These are phyloP conservation scores for Dolomedes plantarius DNA, from an alignment of 2,888 invertebrate species.

Conservation along the genomic window DNA sequence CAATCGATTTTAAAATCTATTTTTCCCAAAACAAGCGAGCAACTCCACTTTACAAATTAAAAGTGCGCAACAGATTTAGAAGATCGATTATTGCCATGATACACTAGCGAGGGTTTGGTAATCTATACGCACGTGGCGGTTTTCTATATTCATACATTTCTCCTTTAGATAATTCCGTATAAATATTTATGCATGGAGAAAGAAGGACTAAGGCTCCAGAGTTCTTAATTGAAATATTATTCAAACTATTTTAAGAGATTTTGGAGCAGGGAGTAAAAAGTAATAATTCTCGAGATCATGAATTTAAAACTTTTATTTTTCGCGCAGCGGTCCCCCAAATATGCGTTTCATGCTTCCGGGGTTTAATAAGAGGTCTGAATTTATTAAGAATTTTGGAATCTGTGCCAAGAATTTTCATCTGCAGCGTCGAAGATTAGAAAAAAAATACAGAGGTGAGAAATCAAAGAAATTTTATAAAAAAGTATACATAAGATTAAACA, in stretches of 20 bases:
- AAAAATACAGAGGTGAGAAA: no score
- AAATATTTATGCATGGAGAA: background rate
- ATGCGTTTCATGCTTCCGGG: background rate
- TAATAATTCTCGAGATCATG: background rate
- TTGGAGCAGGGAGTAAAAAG: background rate
- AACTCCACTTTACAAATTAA: no score
- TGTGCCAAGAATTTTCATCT: background rate
- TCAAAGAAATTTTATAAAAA: no score
- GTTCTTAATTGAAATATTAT: conserved; percentile 12
- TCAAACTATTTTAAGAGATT: background rate
- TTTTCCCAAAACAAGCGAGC: no score
- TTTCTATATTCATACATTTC: background rate
- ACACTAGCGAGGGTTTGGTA: no score
- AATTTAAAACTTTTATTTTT: background rate
- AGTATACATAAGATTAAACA: no score
- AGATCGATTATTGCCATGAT: no score
- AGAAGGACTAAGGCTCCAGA: background rate
- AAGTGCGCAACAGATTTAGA: no score
- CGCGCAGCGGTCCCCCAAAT: background rate
- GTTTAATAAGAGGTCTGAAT: background rate
- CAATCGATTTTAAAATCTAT: no score
- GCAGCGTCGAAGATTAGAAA: no score
- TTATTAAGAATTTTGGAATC: background rate
- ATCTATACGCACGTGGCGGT: no score
- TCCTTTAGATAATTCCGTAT: background rate